phyloP scores from a whole-genome alignment of 37 sponge, comb jelly and placozoan genomes.

The Cliona cf. orientalis region DNA sequence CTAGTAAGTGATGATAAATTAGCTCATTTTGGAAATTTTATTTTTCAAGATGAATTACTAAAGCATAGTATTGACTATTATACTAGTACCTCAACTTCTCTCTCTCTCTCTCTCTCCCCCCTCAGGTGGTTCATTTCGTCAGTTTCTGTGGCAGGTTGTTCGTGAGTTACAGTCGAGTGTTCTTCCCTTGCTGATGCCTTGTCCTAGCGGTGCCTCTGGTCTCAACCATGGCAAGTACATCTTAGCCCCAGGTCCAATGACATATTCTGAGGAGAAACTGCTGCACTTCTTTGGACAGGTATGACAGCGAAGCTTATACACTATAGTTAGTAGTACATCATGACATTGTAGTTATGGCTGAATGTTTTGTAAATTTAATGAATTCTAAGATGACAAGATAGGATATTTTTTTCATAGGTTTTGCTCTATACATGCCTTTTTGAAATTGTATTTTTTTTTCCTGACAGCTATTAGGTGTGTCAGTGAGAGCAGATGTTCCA shows the following conservation, averaged over 20 bases:
- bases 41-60: too few species aligned
- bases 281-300: conserved; percentile 96
- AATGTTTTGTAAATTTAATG: not conserved
- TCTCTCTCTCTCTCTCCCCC: not conserved
- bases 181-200: conserved; percentile 86
- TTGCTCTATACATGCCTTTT: not conserved
- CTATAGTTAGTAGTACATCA: too few species aligned
- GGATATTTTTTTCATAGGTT: too few species aligned
- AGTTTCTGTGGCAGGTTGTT: conserved; percentile 94
- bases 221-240: conserved; percentile 92
- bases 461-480: conserved; percentile 84
- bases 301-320: not conserved
- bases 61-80: not conserved
- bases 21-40: not conserved
- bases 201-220: conserved; percentile 90
- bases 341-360: not conserved
- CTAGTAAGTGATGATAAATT: conserved; percentile 54
- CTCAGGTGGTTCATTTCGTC: conserved; percentile 93
- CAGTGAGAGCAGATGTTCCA: conserved; percentile 92
- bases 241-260: conserved; percentile 80
- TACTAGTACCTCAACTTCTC: not conserved
- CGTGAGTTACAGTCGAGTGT: conserved; percentile 85
- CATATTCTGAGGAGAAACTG: conserved; percentile 89
- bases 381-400: not conserved
- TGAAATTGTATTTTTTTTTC: conserved; percentile 10